Evolutionary conservation across 2,797 vertebrate species (phyloP), one percentile per base, ranked within the genome.

Genomic region (Sarcoramphus papa): DNA sequence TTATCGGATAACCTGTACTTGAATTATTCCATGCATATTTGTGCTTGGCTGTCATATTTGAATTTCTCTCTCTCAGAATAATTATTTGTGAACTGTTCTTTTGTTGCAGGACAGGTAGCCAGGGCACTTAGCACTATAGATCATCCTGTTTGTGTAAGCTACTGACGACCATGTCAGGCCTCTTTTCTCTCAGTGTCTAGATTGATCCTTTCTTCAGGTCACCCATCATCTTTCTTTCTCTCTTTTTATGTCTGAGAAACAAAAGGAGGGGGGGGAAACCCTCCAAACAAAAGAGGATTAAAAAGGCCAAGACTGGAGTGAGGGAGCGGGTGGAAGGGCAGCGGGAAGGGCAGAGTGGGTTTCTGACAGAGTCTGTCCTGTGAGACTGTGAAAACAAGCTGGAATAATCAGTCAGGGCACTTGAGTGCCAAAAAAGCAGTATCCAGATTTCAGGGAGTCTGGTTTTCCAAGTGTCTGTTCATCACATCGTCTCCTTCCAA

Each of bases 101-200:
- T 80, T 93, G 50, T 94, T 59, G 8, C 1, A 3, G 75, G 43
- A 77, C 64, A 77, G 81, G 48, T 92, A 92, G 50, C 35, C 43
- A 21, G 30, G 80, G 31, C 48, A 30, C 30, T 87, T 37, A 64
- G 45, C 24, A 7, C 60, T 57, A 83, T 87, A 91, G 90, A 91
- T 94, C 84, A 90, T 77, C 37, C 45, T 80, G 41, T 86, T 81
- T 59, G 9, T 87, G 60, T 78, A 77, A 70, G 47, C 54, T 91
- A 20, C 74, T 41, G 40, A 65, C 1, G 37, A 45, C 27, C 28
- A 23, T 30, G 31, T 87, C 81, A 92, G 51, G 12, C n/a, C 31
- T 91, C 83, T 95, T 94, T 95, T 96, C 69, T 94, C 51, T 90
- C 43, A 8, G 31, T 35, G 27, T 90, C 79, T 92, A 78, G 76